Conservation (phyloP, 2,888 invertebrate species). For the Lycocerus yunnanus region DNA sequence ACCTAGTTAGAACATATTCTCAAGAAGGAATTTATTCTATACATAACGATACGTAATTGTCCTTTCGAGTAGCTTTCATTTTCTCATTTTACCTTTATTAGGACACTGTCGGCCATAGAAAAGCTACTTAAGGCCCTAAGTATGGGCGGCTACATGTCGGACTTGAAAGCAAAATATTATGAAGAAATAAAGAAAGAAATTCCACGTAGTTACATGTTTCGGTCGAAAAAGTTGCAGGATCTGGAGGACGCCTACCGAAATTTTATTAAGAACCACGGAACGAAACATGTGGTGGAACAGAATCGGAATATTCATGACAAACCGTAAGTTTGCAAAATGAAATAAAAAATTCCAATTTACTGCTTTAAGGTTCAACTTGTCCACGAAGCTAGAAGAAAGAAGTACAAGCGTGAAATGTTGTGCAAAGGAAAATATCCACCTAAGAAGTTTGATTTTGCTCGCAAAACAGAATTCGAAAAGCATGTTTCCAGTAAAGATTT, state of each 20-base stretch:
- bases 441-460: background rate
- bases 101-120: constrained; percentile 47
- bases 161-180: constrained; percentile 38
- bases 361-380: constrained; percentile 29
- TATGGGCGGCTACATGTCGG: constrained; percentile 45
- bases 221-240: constrained; percentile 14
- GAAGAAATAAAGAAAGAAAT: constrained; percentile 5
- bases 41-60: constrained; percentile 38
- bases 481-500: constrained; percentile 42
- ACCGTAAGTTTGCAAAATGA: constrained; percentile 6
- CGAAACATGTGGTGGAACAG: constrained; percentile 5
- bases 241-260: constrained; percentile 35
- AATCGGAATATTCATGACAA: constrained; percentile 14
- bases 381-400: constrained; percentile 12
- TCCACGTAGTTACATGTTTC: constrained; percentile 30
- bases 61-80: background rate
- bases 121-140: constrained; percentile 42
- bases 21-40: constrained; percentile 46
- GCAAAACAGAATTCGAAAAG: constrained; percentile 30
- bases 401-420: constrained; percentile 16
- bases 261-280: constrained; percentile 33
- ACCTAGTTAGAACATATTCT: constrained; percentile 47
- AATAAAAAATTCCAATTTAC: background rate
- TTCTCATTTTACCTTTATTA: constrained; percentile 29
- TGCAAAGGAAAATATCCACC: constrained; percentile 14